Evolutionary conservation across 1,140 invertebrate genomes (phyloP).

Genomic region (Pogonognathellus flavescens): DNA sequence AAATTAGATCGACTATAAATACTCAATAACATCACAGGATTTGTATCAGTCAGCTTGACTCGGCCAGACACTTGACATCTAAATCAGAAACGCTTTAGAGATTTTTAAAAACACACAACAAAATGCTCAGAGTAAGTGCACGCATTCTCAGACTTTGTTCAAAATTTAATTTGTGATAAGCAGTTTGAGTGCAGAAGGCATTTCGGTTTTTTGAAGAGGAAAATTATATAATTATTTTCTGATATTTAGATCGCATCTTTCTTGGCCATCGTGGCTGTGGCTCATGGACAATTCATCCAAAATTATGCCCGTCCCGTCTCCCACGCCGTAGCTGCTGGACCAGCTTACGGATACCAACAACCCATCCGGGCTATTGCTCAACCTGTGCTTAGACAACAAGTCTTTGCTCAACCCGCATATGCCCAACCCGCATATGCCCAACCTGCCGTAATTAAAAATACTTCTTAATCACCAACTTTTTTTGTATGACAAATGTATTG

Average conservation of each 20-base stretch:
- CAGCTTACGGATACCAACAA: neutral
- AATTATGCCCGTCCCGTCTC: neutral
- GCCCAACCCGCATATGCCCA: slow-evolving; percentile 10
- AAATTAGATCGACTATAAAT: slow-evolving; percentile 40
- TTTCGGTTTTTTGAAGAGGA: neutral
- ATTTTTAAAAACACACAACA: neutral
- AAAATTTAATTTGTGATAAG: neutral
- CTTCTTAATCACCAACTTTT: too few relatives aligned
- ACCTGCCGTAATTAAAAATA: neutral
- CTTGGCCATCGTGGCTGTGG: slow-evolving; percentile 4
- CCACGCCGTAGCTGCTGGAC: neutral
- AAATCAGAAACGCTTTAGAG: neutral
- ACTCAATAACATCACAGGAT: neutral
- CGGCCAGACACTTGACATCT: neutral
- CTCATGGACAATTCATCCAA: neutral
- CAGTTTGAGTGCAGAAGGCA: neutral
- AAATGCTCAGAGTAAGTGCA: slow-evolving; percentile 28
- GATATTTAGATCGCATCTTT: slow-evolving; percentile 13
- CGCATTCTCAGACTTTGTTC: neutral
- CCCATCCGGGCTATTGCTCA: neutral
- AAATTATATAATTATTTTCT: neutral
- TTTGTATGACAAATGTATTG: neutral
- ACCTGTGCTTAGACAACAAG: neutral
- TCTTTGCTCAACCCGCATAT: neutral
- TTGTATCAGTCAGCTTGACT: slow-evolving; percentile 12